Evolutionary conservation across 1,140 invertebrate species (phyloP), one percentile per base, ranked within the genome.

Genomic region (roundworm (Caenorhabditis elegans)): DNA sequence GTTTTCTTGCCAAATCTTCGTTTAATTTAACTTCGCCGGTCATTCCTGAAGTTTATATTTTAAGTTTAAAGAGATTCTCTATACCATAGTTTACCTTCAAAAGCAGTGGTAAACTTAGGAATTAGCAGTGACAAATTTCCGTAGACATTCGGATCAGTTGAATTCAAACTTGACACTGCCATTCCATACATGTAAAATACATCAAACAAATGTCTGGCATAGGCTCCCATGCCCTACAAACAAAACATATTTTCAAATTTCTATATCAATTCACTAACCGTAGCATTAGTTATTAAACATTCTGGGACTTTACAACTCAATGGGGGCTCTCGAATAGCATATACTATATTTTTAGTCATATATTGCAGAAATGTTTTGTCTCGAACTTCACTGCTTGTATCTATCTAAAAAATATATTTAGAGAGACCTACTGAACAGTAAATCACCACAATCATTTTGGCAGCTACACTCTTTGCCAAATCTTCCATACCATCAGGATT

Each of bases 11-110:
- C 3, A 60, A 46, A 26, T 19, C 75, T 79, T 0, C 24, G 15
- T 2, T 55, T 65, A 31, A 83, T 83, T 17, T 24, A 15, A 83
- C 82, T 34, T 83, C 53, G 10, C 82, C 82, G 2, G 82, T 83
- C 51, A 83, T 36, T 13, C 82, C 82, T 83, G 28, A 6, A 78
- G 55, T 49, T n/a, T 24, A n/a, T 60, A 34, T 60, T 60, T 34
- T 34, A 31, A 0, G 11, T 31, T 60, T 22, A 34, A 17, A 19
- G 53, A 17, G 13, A 13, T 31, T 34, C 1, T 0, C 8, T 15
- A 55, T 31, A 60, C 53, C 53, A 31, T 60, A 39, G 31, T 10
- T 51, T 26, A 76, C 43, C 75, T 48, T 77, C 24, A 77, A 51
- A 77, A 19, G 34, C 22, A 39, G 60, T 70, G 4, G 48, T 43